A percentile compares a stretch with the other conserved stretches of the same genome.
These are phyloP conservation scores for Kradibia gibbosae DNA, from an alignment of 1,140 invertebrate species.

Conservation along the genomic window DNA sequence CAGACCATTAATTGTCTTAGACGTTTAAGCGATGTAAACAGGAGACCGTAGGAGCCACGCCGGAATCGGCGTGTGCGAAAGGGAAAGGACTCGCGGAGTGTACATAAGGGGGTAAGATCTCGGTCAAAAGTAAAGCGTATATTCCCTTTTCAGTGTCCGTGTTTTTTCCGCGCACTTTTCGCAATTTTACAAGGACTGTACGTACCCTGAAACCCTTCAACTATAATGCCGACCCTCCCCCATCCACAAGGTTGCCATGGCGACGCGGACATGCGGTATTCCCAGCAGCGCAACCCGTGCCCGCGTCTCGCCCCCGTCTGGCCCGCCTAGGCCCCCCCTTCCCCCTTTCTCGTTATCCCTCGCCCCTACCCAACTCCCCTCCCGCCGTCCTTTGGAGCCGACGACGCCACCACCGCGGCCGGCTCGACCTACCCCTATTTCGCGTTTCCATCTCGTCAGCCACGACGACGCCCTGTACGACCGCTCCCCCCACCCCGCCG, in stretches of 20 bases:
- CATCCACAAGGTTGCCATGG: conserved; percentile 61
- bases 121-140: conserved; percentile 60
- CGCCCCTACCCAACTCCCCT: no score
- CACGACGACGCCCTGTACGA: conserved; percentile 40
- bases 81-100: conserved; percentile 60
- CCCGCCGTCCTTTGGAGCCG: no score
- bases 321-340: not conserved
- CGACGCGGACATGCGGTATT: conserved; percentile 64
- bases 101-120: conserved; percentile 58
- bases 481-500: conserved; percentile 14
- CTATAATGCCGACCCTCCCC: conserved; percentile 63
- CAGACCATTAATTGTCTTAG: conserved; percentile 65
- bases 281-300: conserved; percentile 51
- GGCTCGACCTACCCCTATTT: conserved; percentile 1
- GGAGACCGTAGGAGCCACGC: not conserved
- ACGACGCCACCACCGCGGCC: not conserved
- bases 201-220: conserved; percentile 65
- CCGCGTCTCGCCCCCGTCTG: conserved; percentile 9
- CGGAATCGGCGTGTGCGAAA: conserved; percentile 57
- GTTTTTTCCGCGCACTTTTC: conserved; percentile 57
- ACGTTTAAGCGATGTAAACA: conserved; percentile 66
- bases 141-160: conserved; percentile 49
- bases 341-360: no score
- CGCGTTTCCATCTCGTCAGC: conserved; percentile 43
- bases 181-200: conserved; percentile 68